phyloP scores from a whole-genome alignment of 2,797 vertebrate species.

The Setipinna tenuifilis region DNA sequence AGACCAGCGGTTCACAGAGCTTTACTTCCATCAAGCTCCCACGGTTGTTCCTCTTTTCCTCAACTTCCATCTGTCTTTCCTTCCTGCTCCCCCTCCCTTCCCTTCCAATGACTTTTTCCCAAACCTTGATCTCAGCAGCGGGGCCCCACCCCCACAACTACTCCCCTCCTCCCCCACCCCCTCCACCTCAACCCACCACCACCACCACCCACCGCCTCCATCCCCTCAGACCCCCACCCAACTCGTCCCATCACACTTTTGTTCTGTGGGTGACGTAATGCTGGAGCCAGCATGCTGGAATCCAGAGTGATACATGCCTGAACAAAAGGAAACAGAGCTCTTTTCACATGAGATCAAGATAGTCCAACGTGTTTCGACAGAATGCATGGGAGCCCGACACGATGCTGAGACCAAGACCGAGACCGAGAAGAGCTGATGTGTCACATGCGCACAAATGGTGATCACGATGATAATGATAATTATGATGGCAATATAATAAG shows the following conservation, averaged over 20 bases:
- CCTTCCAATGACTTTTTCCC: conserved; percentile 65
- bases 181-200: conserved; percentile 50
- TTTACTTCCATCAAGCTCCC: conserved; percentile 52
- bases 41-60: conserved; percentile 52
- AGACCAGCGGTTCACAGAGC: conserved; percentile 47
- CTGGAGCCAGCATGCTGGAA: conserved; percentile 66
- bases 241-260: conserved; percentile 59
- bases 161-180: conserved; percentile 37
- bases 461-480: conserved; percentile 64
- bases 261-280: conserved; percentile 77
- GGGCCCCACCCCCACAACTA: conserved; percentile 54
- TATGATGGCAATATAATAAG: conserved; percentile 69
- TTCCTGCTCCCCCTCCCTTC: conserved; percentile 45
- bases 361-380: conserved; percentile 74
- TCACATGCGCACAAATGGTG: conserved; percentile 62
- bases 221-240: conserved; percentile 55
- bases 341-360: conserved; percentile 75
- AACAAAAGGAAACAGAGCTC: conserved; percentile 72
- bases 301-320: conserved; percentile 71
- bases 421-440: conserved; percentile 45
- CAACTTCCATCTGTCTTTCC: conserved; percentile 44
- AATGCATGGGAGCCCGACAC: conserved; percentile 53
- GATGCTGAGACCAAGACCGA: conserved; percentile 34
- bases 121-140: conserved; percentile 71
- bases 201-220: conserved; percentile 37